These are phyloP conservation scores for Onychomys leucogaster DNA, from an alignment of 2,797 vertebrate species.

Conservation along the genomic window DNA sequence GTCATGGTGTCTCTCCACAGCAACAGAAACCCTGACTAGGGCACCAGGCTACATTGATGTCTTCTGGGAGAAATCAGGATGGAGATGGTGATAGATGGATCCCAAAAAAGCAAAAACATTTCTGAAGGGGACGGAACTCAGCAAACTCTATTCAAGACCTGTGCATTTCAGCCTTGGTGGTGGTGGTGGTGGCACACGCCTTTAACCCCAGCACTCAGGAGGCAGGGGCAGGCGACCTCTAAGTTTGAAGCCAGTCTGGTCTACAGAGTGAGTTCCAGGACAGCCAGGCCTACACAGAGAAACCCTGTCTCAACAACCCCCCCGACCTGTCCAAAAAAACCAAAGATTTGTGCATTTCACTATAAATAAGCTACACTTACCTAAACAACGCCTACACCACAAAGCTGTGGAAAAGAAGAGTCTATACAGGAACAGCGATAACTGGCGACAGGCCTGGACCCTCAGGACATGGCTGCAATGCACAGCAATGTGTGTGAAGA, in stretches of 20 bases:
- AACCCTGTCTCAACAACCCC: neutral
- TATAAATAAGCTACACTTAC: neutral
- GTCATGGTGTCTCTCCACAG: no score
- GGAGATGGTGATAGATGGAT: no score
- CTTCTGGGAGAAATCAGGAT: neutral
- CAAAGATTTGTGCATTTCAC: neutral
- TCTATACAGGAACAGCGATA: neutral
- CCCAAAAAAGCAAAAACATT: neutral
- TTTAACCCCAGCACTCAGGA: neutral
- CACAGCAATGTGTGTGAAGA: neutral
- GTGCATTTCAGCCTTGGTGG: neutral
- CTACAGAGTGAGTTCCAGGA: neutral
- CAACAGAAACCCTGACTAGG: no score
- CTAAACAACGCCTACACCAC: neutral
- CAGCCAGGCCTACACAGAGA: neutral
- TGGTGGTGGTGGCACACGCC: neutral
- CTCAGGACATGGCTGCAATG: rapidly evolving
- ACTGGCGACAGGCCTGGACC: neutral
- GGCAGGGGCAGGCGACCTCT: neutral
- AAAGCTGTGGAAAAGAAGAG: neutral
- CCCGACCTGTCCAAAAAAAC: no score
- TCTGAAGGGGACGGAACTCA: neutral
- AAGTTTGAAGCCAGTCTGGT: neutral
- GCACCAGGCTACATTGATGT: neutral
- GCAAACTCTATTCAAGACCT: slow-evolving; percentile 24